phyloP scores from a whole-genome alignment of 2,113 vertebrate species.

The zebrafish (Danio rerio) region DNA sequence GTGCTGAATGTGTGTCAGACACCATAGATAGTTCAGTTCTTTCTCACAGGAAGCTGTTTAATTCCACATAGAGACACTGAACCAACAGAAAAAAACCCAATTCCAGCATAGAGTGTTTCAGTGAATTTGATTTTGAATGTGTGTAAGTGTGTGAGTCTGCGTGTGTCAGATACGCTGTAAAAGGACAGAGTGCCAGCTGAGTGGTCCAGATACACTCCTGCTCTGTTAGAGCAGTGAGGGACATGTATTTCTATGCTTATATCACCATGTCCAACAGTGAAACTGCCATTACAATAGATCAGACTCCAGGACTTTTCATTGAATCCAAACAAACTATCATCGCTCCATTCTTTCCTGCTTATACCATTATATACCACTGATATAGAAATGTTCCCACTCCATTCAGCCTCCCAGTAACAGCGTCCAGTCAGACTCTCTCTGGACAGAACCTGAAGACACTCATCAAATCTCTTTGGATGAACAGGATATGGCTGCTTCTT shows the following conservation, averaged over 20 bases:
- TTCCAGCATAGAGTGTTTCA: background rate
- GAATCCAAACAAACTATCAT: background rate
- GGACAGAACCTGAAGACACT: background rate
- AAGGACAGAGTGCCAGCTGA: too few relatives aligned
- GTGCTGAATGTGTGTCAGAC: too few relatives aligned
- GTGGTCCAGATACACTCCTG: too few relatives aligned
- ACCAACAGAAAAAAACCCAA: background rate
- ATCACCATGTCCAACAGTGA: background rate
- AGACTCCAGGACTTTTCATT: constrained; percentile 11
- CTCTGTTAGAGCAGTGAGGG: background rate
- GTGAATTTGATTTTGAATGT: background rate
- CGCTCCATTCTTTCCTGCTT: background rate
- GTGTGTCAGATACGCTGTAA: too few relatives aligned
- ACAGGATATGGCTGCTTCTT: constrained; percentile 10
- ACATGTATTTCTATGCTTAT: background rate
- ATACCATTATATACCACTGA: background rate
- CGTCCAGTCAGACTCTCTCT: background rate
- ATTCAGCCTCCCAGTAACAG: background rate
- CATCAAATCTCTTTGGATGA: constrained; percentile 5
- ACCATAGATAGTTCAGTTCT: too few relatives aligned
- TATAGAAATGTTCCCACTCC: background rate
- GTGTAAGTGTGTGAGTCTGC: background rate
- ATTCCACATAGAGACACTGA: background rate
- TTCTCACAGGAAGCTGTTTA: too few relatives aligned
- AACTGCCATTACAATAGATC: background rate